These are phyloP conservation scores for Onthophagus sagittarius DNA, from an alignment of 2,888 invertebrate species.

Conservation along the genomic window DNA sequence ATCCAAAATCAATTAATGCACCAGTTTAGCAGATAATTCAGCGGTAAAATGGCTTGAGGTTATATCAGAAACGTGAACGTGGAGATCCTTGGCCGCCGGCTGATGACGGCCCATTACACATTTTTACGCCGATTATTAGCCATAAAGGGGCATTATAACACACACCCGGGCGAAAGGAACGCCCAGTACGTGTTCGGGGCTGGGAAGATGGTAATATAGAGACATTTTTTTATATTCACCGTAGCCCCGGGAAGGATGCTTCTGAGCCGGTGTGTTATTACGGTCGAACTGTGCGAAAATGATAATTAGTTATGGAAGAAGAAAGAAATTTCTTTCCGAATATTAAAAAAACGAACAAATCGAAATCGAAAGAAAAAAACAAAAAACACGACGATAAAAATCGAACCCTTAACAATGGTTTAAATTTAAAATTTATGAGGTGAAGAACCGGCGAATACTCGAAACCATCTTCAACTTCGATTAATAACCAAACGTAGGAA, in stretches of 20 bases:
- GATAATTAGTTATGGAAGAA: not conserved
- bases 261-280: not conserved
- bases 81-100: not conserved
- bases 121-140: constrained; percentile 9
- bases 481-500: not conserved
- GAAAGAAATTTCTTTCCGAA: no score
- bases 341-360: no score
- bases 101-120: constrained; percentile 3
- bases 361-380: not conserved
- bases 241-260: not conserved
- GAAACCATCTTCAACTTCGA: not conserved
- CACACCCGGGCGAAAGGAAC: not conserved
- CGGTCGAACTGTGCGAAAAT: not conserved
- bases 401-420: not conserved
- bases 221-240: not conserved
- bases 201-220: not conserved
- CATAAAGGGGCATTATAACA: constrained; percentile 11
- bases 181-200: not conserved
- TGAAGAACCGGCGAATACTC: not conserved
- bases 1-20: constrained; percentile 34
- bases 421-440: not conserved
- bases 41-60: constrained; percentile 26
- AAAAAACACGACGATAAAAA: not conserved
- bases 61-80: constrained; percentile 22
- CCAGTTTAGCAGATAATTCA: constrained; percentile 36